Base-by-base conservation (phyloP, 37 sponge, comb jelly and placozoan genomes). In the Chondrilla cf. caribensis region DNA sequence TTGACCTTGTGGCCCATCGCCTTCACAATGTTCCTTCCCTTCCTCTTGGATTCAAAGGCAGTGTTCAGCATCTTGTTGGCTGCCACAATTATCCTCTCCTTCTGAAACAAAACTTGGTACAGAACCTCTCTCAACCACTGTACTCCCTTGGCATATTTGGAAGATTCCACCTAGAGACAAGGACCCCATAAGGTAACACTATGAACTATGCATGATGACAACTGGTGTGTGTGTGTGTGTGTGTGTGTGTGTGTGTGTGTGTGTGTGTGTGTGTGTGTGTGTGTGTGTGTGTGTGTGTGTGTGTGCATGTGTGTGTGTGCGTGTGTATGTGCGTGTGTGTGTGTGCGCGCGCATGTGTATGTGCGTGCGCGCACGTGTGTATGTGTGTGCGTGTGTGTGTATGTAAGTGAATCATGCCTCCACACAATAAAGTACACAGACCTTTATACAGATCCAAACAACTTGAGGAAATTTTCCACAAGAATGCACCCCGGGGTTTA, bases 21-120 rank as follows among this genome's bases (percentile, higher is more conserved):
- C 26, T 28, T 21, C 54, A 51, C 58, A 9, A 79, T 70, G 15
- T 73, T 38, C 3, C 19, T 35, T 26, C 85, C 85, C 2, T 43
- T 64, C 38, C 80, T 35, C 68, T 78, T 85, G 26, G 79, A 2
- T 5, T 84, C 85, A 41, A 54, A 32, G 19, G 85, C 85, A 18
- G 51, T 32, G 43, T 93, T 96, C 57, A 87, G 25, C 81, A 96
- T 89, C 82, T 89, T 96, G 54, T 82, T 88, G 40, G 87, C 80
- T 22, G 86, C 84, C 29, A 90, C 86, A 6, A 29, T 4, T 5
- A 93, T 65, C 58, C 97, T 81, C 29, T 90, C 95, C 17, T 26
- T 54, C 11, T 89, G 77, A 54, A 96, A 84, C 84, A 93, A 85
- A 9, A 85, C 28, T 0, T 32, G 21, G 81, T 89, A 88, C 17